A percentile compares a stretch with the other conserved stretches of the same genome.
phyloP scores from a whole-genome alignment of 2,113 vertebrate species.

The Phyllostomus discolor region DNA sequence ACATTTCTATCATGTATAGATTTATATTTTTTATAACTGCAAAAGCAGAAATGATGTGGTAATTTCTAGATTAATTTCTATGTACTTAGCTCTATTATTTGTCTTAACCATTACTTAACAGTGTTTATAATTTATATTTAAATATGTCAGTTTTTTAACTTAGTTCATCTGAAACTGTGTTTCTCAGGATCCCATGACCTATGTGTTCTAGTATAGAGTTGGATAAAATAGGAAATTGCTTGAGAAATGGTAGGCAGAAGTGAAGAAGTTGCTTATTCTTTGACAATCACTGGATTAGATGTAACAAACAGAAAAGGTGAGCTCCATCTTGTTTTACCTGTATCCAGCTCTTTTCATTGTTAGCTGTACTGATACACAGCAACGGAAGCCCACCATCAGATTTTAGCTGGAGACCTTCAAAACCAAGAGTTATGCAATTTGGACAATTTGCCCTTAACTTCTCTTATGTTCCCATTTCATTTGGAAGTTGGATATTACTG shows the following conservation, averaged over 20 bases:
- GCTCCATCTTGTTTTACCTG: background rate
- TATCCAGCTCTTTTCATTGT: background rate
- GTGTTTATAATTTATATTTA: background rate
- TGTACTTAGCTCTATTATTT: background rate
- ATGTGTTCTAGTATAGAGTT: background rate
- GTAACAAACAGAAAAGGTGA: background rate
- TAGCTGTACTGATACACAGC: background rate
- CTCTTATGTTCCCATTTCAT: background rate
- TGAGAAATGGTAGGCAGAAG: background rate
- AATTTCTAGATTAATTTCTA: background rate
- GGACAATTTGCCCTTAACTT: background rate
- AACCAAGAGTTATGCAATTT: background rate
- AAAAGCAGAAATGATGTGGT: background rate
- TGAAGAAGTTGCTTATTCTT: background rate
- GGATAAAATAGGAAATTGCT: background rate
- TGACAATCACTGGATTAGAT: background rate
- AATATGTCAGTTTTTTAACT: background rate
- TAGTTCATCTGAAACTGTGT: background rate
- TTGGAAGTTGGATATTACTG: background rate
- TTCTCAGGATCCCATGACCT: background rate
- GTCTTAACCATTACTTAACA: background rate
- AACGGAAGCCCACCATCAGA: background rate
- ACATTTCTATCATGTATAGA: background rate
- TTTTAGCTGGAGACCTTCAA: background rate
- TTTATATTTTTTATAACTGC: background rate